A percentile compares a stretch with the other conserved stretches of the same genome.
Evolutionary conservation across 2,888 invertebrate genomes (phyloP).

Genomic region (Phengaris arion): DNA sequence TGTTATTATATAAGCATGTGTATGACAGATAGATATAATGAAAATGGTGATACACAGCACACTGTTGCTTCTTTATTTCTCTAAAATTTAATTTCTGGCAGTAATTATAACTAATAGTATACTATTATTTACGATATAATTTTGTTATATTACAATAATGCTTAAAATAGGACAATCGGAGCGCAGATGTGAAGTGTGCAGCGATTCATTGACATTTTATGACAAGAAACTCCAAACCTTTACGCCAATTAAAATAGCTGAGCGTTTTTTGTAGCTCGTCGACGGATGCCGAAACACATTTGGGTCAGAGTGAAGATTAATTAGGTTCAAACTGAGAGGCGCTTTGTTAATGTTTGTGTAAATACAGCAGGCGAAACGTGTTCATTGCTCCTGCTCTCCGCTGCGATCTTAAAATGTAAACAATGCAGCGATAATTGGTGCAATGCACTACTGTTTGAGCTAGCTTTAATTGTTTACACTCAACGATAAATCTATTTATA

Average conservation of each 20-base stretch:
- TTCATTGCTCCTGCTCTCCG: slow-evolving; percentile 62
- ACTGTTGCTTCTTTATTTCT: no score
- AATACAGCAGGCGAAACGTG: slow-evolving; percentile 63
- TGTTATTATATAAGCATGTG: no score
- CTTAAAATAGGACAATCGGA: slow-evolving; percentile 39
- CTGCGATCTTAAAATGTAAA: slow-evolving; percentile 59
- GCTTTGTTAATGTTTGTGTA: slow-evolving; percentile 60
- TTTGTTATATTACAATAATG: slow-evolving; percentile 34
- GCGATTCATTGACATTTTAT: slow-evolving; percentile 63
- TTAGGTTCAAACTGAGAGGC: slow-evolving; percentile 64
- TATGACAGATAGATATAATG: no score
- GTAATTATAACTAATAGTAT: no score
- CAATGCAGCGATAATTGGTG: slow-evolving; percentile 59
- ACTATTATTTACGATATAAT: background rate
- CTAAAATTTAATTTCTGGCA: no score
- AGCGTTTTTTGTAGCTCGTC: slow-evolving; percentile 65
- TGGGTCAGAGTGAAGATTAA: slow-evolving; percentile 67
- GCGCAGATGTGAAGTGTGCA: slow-evolving; percentile 54
- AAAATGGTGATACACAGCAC: no score
- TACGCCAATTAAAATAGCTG: slow-evolving; percentile 77
- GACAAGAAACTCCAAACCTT: slow-evolving; percentile 59
- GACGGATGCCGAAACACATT: slow-evolving; percentile 69
- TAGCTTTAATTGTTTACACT: slow-evolving; percentile 38
- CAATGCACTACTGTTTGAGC: slow-evolving; percentile 48
- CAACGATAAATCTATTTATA: slow-evolving; percentile 31